Evolutionary conservation across 2,797 vertebrate species (phyloP), one percentile per base, ranked within the genome.

Genomic region (Xenentodon cancila): DNA sequence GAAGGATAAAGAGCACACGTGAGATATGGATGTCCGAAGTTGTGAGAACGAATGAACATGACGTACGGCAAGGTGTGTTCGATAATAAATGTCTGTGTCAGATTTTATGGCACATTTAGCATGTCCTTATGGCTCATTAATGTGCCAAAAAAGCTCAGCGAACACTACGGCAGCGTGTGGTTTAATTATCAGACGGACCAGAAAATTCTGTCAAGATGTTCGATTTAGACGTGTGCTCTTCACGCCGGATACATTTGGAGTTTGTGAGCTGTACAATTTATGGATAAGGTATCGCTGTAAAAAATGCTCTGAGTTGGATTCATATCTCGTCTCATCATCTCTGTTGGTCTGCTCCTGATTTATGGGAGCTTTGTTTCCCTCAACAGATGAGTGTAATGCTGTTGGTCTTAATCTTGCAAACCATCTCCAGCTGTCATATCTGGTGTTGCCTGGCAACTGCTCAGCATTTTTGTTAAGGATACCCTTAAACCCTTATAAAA

Each of bases 361-460:
- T 71, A 53, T 50, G 47, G 22, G 2, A 9, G 32, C 52, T 74
- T 64, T 0, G 1, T 57, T 75, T 58, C 69, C 61, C 53, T 75
- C 21, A 71, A 34, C 50, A 49, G 68, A 69, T 62, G 44, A 75
- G 64, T 59, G 54, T 40, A 60, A 59, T 72, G 74, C 83, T 86
- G 58, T 51, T 59, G 71, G 47, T 17, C 22, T 30, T 73, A 48
- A 48, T 54, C 69, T 81, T 53, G 49, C 64, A 73, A 79, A 84
- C 46, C 1, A 1, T 75, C 71, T 86, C 61, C 19, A 62, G 63
- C 72, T 71, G 69, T 71, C 56, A 72, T 69, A 53, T 73, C 64
- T 74, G 75, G 51, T 79, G 88, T 91, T 91, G 84, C 89, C 73
- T 76, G 78, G 89, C 77, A 91, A 90, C 88, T 61, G 79, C 59